phyloP scores from a whole-genome alignment of 2,797 vertebrate species.

The Ctenochaetus hawaiiensis region DNA sequence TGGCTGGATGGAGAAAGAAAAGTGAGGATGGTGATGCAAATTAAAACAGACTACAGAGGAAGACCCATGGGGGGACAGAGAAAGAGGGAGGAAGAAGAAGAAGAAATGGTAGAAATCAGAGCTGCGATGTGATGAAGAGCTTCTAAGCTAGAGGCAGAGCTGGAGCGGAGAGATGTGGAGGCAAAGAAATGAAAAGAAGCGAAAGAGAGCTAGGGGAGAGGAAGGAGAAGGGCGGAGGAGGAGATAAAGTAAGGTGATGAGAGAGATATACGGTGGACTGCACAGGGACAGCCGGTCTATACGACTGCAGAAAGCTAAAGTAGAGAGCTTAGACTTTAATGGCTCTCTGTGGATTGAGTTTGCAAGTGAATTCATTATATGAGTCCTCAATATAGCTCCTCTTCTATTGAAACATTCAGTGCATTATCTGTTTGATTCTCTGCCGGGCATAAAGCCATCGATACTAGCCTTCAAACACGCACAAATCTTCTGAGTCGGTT shows the following conservation, averaged over 20 bases:
- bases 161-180: slow-evolving; percentile 17
- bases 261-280: slow-evolving; percentile 36
- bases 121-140: slow-evolving; percentile 11
- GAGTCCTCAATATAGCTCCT: neutral
- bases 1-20: neutral
- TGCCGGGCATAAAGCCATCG: neutral
- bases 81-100: neutral
- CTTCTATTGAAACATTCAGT: slow-evolving; percentile 37
- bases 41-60: neutral
- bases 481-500: slow-evolving; percentile 10
- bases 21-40: neutral
- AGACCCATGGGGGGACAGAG: neutral
- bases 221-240: slow-evolving; percentile 14
- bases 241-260: slow-evolving; percentile 39
- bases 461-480: neutral
- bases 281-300: slow-evolving; percentile 24
- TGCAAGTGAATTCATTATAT: slow-evolving; percentile 36
- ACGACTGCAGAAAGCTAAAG: slow-evolving; percentile 21
- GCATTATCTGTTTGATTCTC: slow-evolving; percentile 42
- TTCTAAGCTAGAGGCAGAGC: neutral
- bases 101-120: neutral
- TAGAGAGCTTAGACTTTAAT: slow-evolving; percentile 35
- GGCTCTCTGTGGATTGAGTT: slow-evolving; percentile 38
- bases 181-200: slow-evolving; percentile 17
- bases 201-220: slow-evolving; percentile 7